A percentile compares a stretch with the other conserved stretches of the same genome.
These are phyloP conservation scores for Ambastaia sidthimunki DNA, from an alignment of 2,797 vertebrate genomes.

Conservation along the genomic window DNA sequence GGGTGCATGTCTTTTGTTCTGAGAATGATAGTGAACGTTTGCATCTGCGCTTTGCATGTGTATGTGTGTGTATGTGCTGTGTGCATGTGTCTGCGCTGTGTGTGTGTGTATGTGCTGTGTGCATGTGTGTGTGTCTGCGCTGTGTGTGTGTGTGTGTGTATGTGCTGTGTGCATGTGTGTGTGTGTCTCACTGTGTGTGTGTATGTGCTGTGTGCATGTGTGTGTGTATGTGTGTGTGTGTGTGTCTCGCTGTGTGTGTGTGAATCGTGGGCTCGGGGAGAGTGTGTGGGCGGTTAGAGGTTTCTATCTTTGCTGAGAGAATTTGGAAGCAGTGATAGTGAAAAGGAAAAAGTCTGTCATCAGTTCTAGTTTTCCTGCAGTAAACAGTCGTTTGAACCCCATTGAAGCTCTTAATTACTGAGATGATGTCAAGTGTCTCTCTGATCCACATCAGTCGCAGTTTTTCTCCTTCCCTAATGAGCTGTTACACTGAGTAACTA, in stretches of 20 bases:
- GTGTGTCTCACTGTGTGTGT: not conserved
- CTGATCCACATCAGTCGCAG: slow-evolving; percentile 25
- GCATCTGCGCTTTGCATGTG: not conserved
- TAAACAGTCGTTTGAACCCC: slow-evolving; percentile 23
- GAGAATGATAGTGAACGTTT: slow-evolving; percentile 12
- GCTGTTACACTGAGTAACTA: not conserved
- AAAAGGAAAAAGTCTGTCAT: slow-evolving; percentile 16
- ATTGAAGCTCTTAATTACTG: slow-evolving; percentile 29
- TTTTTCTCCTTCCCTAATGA: slow-evolving; percentile 15
- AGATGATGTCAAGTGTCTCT: slow-evolving; percentile 33
- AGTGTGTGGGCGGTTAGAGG: slow-evolving; percentile 41
- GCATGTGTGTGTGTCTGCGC: not conserved
- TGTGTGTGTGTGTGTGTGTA: not conserved
- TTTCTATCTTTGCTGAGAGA: slow-evolving; percentile 39
- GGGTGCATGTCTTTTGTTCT: slow-evolving; percentile 24
- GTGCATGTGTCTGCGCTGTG: not conserved
- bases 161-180: not conserved
- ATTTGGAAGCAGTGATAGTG: slow-evolving; percentile 25
- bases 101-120: not conserved
- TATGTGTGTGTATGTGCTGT: not conserved
- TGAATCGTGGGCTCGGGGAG: slow-evolving; percentile 32
- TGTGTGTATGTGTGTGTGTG: not conserved
- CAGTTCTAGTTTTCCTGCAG: not conserved
- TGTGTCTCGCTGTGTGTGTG: not conserved
- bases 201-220: not conserved